Conservation (phyloP, 2,113 vertebrate species). For the Bos javanicus region DNA sequence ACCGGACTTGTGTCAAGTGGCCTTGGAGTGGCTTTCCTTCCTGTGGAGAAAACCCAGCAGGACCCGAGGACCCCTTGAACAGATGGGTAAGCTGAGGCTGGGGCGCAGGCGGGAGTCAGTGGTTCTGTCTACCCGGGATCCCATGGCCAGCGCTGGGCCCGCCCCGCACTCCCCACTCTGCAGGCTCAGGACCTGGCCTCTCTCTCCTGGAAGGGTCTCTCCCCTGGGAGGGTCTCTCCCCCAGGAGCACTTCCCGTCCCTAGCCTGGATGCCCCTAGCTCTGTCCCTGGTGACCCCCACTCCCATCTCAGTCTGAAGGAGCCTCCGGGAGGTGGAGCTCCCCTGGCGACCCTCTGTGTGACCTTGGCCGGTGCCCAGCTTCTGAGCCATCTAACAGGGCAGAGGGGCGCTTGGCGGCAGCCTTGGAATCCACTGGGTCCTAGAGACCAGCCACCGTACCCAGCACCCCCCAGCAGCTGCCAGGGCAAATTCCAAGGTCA, state of each 20-base stretch:
- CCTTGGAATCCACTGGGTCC: neutral
- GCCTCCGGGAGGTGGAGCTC: neutral
- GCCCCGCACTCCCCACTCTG: neutral
- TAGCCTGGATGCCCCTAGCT: neutral
- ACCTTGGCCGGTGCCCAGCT: neutral
- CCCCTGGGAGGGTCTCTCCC: neutral
- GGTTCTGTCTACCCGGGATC: neutral
- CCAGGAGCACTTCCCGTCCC: neutral
- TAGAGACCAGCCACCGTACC: neutral
- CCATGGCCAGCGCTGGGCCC: fast-evolving
- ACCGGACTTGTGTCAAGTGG: neutral
- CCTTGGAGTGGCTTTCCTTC: neutral
- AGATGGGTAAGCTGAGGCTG: neutral
- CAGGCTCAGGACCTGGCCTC: slow-evolving; percentile 36
- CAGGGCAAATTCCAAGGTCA: slow-evolving; percentile 4
- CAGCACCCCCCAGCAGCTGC: neutral
- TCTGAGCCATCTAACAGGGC: neutral
- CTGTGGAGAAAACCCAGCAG: neutral
- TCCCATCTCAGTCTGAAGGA: neutral
- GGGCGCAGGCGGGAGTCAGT: neutral
- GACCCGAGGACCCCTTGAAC: neutral
- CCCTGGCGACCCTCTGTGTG: neutral
- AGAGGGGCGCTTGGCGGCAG: neutral
- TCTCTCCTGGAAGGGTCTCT: neutral
- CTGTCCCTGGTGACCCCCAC: neutral